phyloP scores from a whole-genome alignment of 2,888 invertebrate species.

The Meganola albula region DNA sequence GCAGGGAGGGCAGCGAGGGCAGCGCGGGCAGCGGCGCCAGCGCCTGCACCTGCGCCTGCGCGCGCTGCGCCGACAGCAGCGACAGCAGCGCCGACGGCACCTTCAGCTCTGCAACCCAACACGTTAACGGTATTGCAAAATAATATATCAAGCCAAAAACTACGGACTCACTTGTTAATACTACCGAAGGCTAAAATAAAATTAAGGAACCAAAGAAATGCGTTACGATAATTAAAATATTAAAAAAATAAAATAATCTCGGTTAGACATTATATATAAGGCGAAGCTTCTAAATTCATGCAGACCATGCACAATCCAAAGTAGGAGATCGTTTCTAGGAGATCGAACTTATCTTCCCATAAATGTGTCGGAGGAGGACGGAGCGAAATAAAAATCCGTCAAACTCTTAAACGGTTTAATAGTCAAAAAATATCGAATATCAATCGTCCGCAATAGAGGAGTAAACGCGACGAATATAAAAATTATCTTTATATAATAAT shows the following conservation, averaged over 20 bases:
- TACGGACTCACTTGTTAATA: constrained; percentile 74
- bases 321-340: constrained; percentile 39
- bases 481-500: constrained; percentile 39
- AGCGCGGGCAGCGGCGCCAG: constrained; percentile 54
- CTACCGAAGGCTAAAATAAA: constrained; percentile 73
- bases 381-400: constrained; percentile 44
- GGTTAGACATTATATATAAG: constrained; percentile 73
- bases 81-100: constrained; percentile 69
- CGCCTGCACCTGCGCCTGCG: constrained; percentile 43
- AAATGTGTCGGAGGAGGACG: constrained; percentile 42
- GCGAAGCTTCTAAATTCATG: constrained; percentile 77
- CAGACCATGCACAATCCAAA: constrained; percentile 74
- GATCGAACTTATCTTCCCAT: constrained; percentile 68
- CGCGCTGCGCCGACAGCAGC: constrained; percentile 59
- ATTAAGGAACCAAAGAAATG: constrained; percentile 79
- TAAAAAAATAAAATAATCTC: constrained; percentile 53
- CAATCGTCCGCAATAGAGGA: constrained; percentile 55
- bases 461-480: constrained; percentile 67
- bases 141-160: constrained; percentile 59
- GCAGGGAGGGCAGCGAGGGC: constrained; percentile 39
- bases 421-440: constrained; percentile 68
- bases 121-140: constrained; percentile 69
- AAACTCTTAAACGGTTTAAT: constrained; percentile 57
- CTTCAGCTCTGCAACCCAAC: constrained; percentile 71
- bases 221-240: constrained; percentile 67